Percentiles rank a stretch among this genome's conserved stretches.
These are phyloP conservation scores for Acronicta psi DNA, from an alignment of 2,888 invertebrate species.

Conservation along the genomic window DNA sequence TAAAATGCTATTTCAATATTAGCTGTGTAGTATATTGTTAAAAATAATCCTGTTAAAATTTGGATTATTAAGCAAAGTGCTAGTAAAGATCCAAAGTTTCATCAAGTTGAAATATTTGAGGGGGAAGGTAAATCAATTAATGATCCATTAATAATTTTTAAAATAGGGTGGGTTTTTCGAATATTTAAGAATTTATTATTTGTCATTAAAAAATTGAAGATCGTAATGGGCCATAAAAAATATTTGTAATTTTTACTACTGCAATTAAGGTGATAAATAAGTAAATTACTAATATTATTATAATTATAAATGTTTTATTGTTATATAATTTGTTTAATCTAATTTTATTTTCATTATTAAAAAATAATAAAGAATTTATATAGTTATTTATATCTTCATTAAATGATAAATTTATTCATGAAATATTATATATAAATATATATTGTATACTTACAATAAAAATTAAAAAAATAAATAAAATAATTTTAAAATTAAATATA, in stretches of 20 bases:
- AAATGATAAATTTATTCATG: conserved; percentile 71
- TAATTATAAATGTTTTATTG: conserved; percentile 83
- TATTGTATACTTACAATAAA: conserved; percentile 59
- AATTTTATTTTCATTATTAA: conserved; percentile 79
- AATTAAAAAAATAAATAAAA: conserved; percentile 51
- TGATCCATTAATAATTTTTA: conserved; percentile 89
- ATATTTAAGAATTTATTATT: conserved; percentile 70
- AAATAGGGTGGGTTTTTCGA: conserved; percentile 81
- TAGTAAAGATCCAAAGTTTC: conserved; percentile 92
- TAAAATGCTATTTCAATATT: conserved; percentile 91
- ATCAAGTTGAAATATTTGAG: conserved; percentile 90
- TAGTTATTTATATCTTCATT: conserved; percentile 69
- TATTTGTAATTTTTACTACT: conserved; percentile 89
- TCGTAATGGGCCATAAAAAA: conserved; percentile 87
- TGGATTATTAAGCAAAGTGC: conserved; percentile 90
- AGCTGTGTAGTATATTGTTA: conserved; percentile 92
- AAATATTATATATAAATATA: conserved; percentile 61
- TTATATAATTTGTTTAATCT: conserved; percentile 88
- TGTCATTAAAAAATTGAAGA: conserved; percentile 68
- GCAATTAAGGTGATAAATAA: conserved; percentile 89
- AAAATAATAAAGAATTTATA: conserved; percentile 52
- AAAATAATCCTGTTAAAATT: conserved; percentile 91
- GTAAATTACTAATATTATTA: conserved; percentile 88
- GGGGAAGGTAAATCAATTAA: conserved; percentile 90
- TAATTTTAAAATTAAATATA: conserved; percentile 63